Evolutionary conservation across 2,888 invertebrate species (phyloP).

Genomic region (Onchidella celtica): DNA sequence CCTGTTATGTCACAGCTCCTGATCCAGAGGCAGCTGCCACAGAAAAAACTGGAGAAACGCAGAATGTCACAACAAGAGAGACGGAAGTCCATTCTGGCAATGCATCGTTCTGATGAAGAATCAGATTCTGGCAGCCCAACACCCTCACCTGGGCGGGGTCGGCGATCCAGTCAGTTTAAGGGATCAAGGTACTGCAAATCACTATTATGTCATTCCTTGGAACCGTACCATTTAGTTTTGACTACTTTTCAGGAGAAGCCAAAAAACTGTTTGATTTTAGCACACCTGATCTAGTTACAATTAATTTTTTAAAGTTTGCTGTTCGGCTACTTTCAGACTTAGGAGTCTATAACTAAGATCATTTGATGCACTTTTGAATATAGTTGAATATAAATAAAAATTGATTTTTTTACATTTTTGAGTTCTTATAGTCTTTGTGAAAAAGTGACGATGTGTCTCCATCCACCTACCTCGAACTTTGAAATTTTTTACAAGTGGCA

Average conservation of each 20-base stretch:
- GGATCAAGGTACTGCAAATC: slow-evolving; percentile 28
- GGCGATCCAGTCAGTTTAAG: slow-evolving; percentile 29
- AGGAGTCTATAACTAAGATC: too few relatives aligned
- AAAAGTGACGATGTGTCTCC: not conserved
- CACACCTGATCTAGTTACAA: too few relatives aligned
- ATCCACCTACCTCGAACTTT: not conserved
- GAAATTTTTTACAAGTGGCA: too few relatives aligned
- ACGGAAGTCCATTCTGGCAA: slow-evolving; percentile 49
- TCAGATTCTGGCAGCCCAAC: slow-evolving; percentile 49
- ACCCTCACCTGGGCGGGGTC: slow-evolving; percentile 50
- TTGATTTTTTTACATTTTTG: too few relatives aligned
- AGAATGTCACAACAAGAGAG: slow-evolving; percentile 48
- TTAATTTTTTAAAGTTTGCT: too few relatives aligned
- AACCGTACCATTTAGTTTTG: not conserved
- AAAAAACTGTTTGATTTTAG: too few relatives aligned
- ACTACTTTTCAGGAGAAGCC: too few relatives aligned
- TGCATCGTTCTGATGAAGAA: slow-evolving; percentile 53
- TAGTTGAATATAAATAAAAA: too few relatives aligned
- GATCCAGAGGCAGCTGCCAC: slow-evolving; percentile 72
- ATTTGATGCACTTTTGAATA: too few relatives aligned
- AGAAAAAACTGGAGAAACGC: slow-evolving; percentile 63
- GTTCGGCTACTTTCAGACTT: too few relatives aligned
- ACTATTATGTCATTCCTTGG: too few relatives aligned
- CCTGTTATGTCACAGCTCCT: slow-evolving; percentile 75
- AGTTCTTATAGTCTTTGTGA: too few relatives aligned